Base-by-base conservation (phyloP, 2,888 invertebrate genomes). In the Drosophila meridiana region DNA sequence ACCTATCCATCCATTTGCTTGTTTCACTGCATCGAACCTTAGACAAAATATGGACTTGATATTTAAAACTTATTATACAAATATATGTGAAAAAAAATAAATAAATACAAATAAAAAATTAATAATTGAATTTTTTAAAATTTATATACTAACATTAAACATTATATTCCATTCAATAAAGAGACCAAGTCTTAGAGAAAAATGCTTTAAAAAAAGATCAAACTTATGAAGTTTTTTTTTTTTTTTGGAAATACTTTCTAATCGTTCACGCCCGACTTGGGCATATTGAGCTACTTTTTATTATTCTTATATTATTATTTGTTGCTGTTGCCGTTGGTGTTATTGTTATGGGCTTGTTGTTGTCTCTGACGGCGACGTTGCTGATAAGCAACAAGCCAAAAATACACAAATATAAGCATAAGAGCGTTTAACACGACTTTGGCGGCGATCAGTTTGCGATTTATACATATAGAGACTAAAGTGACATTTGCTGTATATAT, bases 341-440 rank as follows among this genome's bases (percentile, higher is more conserved):
- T 34, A 38, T 26, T 34, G 50, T 36, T 42, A 14, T 58, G 26
- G n/a, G 36, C 43, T 40, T 60, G 48, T 61, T 69, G 36, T 50
- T 69, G 59, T 53, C 53, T 42, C 58, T 42, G 64, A 68, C 63
- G 59, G 53, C 62, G 58, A 48, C 67, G 62, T 38, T 47, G 57
- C 69, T 81, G 78, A 78, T 77, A 78, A 78, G 55, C 38, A 4
- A 4, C 30, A 62, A 74, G 38, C 73, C 73, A 67, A 81, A 70
- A 75, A 68, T 71, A 79, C 53, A 69, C 38, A 67, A 67, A 73
- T 56, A 61, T 30, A 30, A 50, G 42, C 42, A 20, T 20, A 67
- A 34, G 28, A 42, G 55, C 36, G 14, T 48, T 68, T 48, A 55
- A 45, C 50, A 55, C 69, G 80, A 76, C 72, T 76, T 76, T 67